Base-by-base conservation (phyloP, 2,113 vertebrate species). In the Tragelaphus scriptus region DNA sequence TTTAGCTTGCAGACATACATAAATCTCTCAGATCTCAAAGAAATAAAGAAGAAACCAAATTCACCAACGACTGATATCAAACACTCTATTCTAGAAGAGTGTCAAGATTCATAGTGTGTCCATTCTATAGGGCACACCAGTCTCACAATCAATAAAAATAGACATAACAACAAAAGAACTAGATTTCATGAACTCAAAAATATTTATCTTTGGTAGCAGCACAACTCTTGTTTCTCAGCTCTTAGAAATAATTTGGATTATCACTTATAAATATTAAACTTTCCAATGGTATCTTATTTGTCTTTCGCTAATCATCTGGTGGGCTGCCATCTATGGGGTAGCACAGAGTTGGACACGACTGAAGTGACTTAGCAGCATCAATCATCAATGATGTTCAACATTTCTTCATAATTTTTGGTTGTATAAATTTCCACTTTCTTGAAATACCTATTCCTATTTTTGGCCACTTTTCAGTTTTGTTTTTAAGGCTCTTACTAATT, bases 31-130 rank as follows among this genome's bases (percentile, higher is more conserved):
- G 21, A 56, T 94, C 96, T 68, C 68, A 96, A 13, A 97, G 40
- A 8, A 98, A 85, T 53, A 98, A 40, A 97, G 40, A 97, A 98
- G 63, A 95, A 75, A 98, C 36, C 23, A 94, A 97, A 96, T 53
- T 7, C 92, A 82, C 36, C 91, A 89, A 32, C 30, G 6, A 95
- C 12, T 63, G 11, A 32, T 1, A 3, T 56, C 19, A 94, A 95
- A 97, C n/a, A 94, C 7, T 65, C 58, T 84, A 81, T 2, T 25
- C 47, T 14, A 81, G 59, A 90, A 95, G 12, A 90, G 28, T 79
- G 21, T 90, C 84, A 90, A 86, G 91, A 97, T 56, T 86, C 49
- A 32, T 0, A 90, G 26, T 75, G 68, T 40, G 68, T 75, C 11
- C 71, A 75, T 53, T 58, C 17, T 80, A 47, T 7, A 90, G 93